These are phyloP conservation scores for Hyalella azteca DNA, from an alignment of 2,888 invertebrate species.

Conservation along the genomic window DNA sequence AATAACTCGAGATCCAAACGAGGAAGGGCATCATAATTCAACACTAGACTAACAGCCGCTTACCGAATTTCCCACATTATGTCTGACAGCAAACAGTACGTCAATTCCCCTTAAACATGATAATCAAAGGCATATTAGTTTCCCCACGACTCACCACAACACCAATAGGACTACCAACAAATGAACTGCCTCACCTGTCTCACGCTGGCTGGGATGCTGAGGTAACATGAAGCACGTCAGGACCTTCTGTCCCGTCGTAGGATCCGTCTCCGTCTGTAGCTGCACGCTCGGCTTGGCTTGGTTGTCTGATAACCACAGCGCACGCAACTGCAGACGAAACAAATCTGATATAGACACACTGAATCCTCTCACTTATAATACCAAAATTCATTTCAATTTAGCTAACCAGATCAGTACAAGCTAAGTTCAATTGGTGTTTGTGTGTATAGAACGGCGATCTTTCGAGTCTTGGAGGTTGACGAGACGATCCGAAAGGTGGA, in stretches of 20 bases:
- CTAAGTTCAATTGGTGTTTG: too few species aligned
- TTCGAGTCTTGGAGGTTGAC: too few species aligned
- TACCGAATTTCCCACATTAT: too few species aligned
- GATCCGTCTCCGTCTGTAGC: conserved; percentile 84
- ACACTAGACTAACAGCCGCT: too few species aligned
- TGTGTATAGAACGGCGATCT: too few species aligned
- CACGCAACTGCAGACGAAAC: conserved; percentile 68
- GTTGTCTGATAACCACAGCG: conserved; percentile 92
- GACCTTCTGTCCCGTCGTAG: conserved; percentile 78
- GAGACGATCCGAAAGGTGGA: too few species aligned
- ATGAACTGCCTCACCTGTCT: not conserved
- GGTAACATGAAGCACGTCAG: conserved; percentile 92
- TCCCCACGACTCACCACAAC: not conserved
- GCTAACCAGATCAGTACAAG: too few species aligned
- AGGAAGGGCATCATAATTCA: not conserved
- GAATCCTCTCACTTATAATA: too few species aligned
- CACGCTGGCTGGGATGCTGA: conserved; percentile 67
- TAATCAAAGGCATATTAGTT: not conserved
- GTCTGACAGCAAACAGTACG: too few species aligned
- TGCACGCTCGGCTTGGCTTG: conserved; percentile 91
- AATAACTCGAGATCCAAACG: not conserved
- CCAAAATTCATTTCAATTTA: too few species aligned
- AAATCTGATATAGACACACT: not conserved
- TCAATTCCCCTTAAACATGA: not conserved
- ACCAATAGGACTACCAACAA: too few species aligned